These are phyloP conservation scores for Masnerella sp. DNA, from an alignment of 2,888 invertebrate genomes.

Conservation along the genomic window DNA sequence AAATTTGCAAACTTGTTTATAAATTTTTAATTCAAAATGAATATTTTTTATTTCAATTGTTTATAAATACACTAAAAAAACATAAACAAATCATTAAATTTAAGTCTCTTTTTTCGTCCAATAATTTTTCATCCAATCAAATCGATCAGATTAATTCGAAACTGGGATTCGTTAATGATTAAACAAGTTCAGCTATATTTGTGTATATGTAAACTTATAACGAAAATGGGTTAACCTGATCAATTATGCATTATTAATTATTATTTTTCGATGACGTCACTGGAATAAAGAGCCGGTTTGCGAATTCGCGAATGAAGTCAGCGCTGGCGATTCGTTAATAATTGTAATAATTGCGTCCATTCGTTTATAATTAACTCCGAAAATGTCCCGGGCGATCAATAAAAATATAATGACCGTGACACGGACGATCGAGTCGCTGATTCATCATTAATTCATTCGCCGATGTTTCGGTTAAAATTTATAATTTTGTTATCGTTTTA, in stretches of 20 bases:
- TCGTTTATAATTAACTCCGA: slow-evolving; percentile 38
- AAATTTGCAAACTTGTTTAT: too few species aligned
- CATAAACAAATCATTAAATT: too few species aligned
- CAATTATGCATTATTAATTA: slow-evolving; percentile 39
- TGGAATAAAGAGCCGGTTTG: slow-evolving; percentile 4
- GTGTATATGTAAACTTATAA: not conserved
- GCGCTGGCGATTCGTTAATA: slow-evolving; percentile 21
- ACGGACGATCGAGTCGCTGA: slow-evolving; percentile 37
- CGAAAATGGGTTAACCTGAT: slow-evolving; percentile 40
- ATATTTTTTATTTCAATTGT: too few species aligned
- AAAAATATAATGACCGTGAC: slow-evolving; percentile 52
- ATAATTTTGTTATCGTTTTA: too few species aligned
- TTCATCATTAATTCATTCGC: slow-evolving; percentile 39
- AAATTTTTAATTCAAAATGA: too few species aligned
- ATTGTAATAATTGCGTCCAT: slow-evolving; percentile 39
- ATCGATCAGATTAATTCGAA: slow-evolving; percentile 32
- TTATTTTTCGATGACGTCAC: slow-evolving; percentile 19
- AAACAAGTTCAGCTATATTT: slow-evolving; percentile 23
- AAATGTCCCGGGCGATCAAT: slow-evolving; percentile 26
- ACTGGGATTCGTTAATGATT: slow-evolving; percentile 14
- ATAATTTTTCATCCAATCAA: too few species aligned
- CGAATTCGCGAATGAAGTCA: slow-evolving; percentile 27
- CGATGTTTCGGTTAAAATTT: slow-evolving; percentile 29
- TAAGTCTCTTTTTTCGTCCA: too few species aligned
- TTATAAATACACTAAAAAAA: too few species aligned